A percentile compares a stretch with the other conserved stretches of the same genome.
Evolutionary conservation across 2,888 invertebrate genomes (phyloP).

Genomic region (Abrostola triplasia): DNA sequence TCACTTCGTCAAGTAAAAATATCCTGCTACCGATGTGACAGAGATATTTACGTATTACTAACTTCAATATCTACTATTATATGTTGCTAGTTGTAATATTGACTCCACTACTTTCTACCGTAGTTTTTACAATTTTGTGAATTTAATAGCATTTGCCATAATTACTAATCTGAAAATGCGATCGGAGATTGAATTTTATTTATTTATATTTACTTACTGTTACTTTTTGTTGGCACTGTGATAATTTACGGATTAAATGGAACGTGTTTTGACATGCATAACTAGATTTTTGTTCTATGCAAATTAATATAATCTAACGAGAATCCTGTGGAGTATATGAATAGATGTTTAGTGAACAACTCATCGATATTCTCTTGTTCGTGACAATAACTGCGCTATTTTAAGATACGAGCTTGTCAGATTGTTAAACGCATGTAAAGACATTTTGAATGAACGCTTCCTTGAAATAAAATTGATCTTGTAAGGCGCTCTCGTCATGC

Average conservation of each 20-base stretch:
- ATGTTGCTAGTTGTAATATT: too few relatives aligned
- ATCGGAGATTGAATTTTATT: neutral
- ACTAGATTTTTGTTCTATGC: slow-evolving; percentile 8
- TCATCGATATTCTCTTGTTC: slow-evolving; percentile 33
- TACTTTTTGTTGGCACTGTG: slow-evolving; percentile 4
- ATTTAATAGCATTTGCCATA: neutral
- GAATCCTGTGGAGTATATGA: slow-evolving; percentile 13
- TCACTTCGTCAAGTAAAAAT: too few relatives aligned
- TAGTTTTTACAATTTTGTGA: neutral
- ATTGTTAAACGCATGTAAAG: neutral
- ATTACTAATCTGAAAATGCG: neutral
- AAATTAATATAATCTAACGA: slow-evolving; percentile 1
- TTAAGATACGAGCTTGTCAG: slow-evolving; percentile 20
- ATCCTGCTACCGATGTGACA: too few relatives aligned
- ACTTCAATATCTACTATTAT: too few relatives aligned
- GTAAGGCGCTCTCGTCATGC: neutral
- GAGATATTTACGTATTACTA: too few relatives aligned
- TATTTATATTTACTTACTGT: neutral
- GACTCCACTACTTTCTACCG: neutral
- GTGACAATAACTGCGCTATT: slow-evolving; percentile 39
- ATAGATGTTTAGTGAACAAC: slow-evolving; percentile 17
- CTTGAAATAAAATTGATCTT: neutral
- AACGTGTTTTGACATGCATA: neutral
- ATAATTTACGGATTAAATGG: neutral
- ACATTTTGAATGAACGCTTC: slow-evolving; percentile 1